Evolutionary conservation across 2,113 vertebrate genomes (phyloP), one percentile per base, ranked within the genome.

Genomic region (Sakesphorus luctuosus): DNA sequence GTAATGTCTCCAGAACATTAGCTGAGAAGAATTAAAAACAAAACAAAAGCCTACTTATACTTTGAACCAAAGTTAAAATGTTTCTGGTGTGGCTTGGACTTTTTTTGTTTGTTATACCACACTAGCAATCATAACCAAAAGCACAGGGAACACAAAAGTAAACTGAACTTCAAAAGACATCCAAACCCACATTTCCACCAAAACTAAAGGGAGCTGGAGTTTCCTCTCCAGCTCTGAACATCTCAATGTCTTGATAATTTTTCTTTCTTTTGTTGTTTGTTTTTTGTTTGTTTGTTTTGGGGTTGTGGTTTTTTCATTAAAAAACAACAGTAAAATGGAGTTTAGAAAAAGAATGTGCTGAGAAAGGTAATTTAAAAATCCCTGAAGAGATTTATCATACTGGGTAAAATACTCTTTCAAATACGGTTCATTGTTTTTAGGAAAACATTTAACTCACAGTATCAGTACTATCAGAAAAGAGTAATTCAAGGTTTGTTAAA

Each of bases 1-100:
- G 98, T 52, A 99, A 98, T 0, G 99, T 99, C 96, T 99, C 99
- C 98, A 99, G 98, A 66, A 99, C 99, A 89, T 99, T 99, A 62
- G 99, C 99, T 99, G 75, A 63, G 52, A 74, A 46, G 43, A 91
- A 76, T 79, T 40, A 93, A 82, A 68, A 94, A 94, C 81, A 55
- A 50, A 69, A 79, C 56, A 94, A 77, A 86, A 90, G 16, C 3
- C 19, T 19, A 38, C 20, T 66, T 90, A 43, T 7, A 73, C 38
- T 92, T 24, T 43, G 46, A 89, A 87, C 13, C 24, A 90, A 85
- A 95, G 77, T 40, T 31, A 80, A 33, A 66, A 71, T 6, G 24
- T 33, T 23, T 69, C 18, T 46, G 18, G 29, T 56, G 18, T 17
- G 16, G 31, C 13, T 63, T 28, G 15, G 2, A 9, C 0, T 0